Evolutionary conservation across 2,797 vertebrate genomes (phyloP).

Genomic region (Pseudotriccus pelzelni): DNA sequence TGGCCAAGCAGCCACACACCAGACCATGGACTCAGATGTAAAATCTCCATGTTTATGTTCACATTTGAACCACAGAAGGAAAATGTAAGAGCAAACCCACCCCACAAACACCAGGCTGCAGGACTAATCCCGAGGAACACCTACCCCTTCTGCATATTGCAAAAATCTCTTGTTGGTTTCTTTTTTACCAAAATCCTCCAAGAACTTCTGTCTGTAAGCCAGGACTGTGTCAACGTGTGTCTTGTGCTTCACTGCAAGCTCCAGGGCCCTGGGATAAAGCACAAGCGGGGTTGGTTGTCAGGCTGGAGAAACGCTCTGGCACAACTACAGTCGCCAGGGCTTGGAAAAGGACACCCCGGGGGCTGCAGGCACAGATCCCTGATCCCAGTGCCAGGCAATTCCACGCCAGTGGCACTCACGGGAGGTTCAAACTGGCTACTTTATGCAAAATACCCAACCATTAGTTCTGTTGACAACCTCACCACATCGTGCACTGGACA

Average conservation of each 20-base stretch:
- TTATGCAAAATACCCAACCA: not conserved
- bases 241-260: slow-evolving; percentile 96
- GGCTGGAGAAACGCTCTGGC: not conserved
- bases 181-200: slow-evolving; percentile 88
- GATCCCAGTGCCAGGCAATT: not conserved
- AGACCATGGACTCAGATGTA: not conserved
- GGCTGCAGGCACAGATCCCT: slow-evolving; percentile 1
- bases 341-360: not conserved
- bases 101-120: not conserved
- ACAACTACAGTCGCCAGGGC: not conserved
- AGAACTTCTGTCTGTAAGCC: slow-evolving; percentile 89
- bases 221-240: slow-evolving; percentile 98
- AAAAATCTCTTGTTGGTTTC: slow-evolving; percentile 94
- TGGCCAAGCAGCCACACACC: not conserved
- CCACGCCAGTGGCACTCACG: not conserved
- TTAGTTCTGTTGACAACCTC: not conserved
- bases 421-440: not conserved
- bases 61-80: not conserved
- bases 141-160: slow-evolving; percentile 91
- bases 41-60: not conserved
- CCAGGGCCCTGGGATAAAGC: slow-evolving; percentile 86
- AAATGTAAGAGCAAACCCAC: not conserved
- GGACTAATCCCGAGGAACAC: slow-evolving; percentile 45
- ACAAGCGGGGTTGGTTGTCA: not conserved
- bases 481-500: not conserved